Evolutionary conservation across 2,113 vertebrate species (phyloP).

Genomic region (Chunga burmeisteri): DNA sequence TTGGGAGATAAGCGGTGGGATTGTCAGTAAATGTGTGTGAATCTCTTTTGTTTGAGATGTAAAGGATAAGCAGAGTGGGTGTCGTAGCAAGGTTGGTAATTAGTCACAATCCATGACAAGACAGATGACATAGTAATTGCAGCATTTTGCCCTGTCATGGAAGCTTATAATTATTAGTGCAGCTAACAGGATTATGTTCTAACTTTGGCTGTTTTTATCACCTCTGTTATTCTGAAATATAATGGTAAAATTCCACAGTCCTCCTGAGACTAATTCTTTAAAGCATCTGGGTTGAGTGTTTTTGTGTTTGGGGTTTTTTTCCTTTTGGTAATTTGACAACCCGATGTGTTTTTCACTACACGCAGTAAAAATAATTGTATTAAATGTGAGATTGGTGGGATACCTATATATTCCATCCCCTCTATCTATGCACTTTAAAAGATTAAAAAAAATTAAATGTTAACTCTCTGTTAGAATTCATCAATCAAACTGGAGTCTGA

Average conservation of each 20-base stretch:
- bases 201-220: constrained; percentile 69
- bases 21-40: constrained; percentile 52
- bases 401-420: background rate
- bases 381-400: background rate
- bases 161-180: constrained; percentile 86
- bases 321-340: background rate
- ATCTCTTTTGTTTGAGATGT: constrained; percentile 52
- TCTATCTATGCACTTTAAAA: background rate
- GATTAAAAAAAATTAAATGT: background rate
- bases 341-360: background rate
- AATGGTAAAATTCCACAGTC: constrained; percentile 65
- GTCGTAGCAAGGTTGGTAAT: constrained; percentile 72
- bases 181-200: constrained; percentile 69
- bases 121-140: constrained; percentile 85
- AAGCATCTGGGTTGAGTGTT: background rate
- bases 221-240: constrained; percentile 63
- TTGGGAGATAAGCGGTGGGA: background rate
- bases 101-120: constrained; percentile 79
- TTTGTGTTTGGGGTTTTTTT: background rate
- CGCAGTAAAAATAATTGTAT: background rate
- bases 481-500: background rate
- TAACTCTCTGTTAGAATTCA: background rate
- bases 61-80: constrained; percentile 68
- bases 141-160: constrained; percentile 77
- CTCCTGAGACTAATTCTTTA: constrained; percentile 19